Evolutionary conservation across 2,888 invertebrate genomes (phyloP), one percentile per base, ranked within the genome.

Genomic region (Melolontha melolontha): DNA sequence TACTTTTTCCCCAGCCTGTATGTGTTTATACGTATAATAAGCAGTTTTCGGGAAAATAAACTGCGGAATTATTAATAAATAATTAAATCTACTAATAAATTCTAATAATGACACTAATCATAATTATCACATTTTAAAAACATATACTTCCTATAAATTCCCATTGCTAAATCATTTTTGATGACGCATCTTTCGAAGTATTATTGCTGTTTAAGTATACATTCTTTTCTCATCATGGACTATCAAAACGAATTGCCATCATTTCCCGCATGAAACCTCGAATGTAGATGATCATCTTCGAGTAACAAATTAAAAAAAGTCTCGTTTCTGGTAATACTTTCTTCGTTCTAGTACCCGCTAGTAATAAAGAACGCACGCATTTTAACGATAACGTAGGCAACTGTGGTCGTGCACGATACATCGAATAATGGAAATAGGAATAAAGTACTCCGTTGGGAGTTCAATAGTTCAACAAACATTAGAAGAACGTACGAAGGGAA

Each of bases 401-500:
- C 49, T 34, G 12, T 14, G 59, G 47, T 47, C 47, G 59, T 62
- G 47, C 47, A 62, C 59, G 59, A 34, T 47, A 62, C 47, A 47
- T 12, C 59, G 34, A 47, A 59, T 62, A 62, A 62, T 62, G 47
- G 59, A 47, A 47, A 62, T 62, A 29, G 49, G 47, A 62, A 62
- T 47, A 16, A 62, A 62, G 49, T 17, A 49, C 39, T 62, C 59
- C 47, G 0, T 10, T n/a, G 59, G 47, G 34, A 62, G 59, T 62
- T 62, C 47, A 62, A 47, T 62, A 62, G 59, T 62, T 62, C 59
- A 49, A 62, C 59, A 34, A 47, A 47, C 59, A 47, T 62, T 39
- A 47, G 29, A 16, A 39, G 11, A 39, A 16, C 16, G 22, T 34
- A 17, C 42, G 47, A 14, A 29, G 27, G 11, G 42, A 41, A 8